Evolutionary conservation across 1,140 invertebrate genomes (phyloP), one percentile per base, ranked within the genome.

Genomic region (Drosophila watanabei): DNA sequence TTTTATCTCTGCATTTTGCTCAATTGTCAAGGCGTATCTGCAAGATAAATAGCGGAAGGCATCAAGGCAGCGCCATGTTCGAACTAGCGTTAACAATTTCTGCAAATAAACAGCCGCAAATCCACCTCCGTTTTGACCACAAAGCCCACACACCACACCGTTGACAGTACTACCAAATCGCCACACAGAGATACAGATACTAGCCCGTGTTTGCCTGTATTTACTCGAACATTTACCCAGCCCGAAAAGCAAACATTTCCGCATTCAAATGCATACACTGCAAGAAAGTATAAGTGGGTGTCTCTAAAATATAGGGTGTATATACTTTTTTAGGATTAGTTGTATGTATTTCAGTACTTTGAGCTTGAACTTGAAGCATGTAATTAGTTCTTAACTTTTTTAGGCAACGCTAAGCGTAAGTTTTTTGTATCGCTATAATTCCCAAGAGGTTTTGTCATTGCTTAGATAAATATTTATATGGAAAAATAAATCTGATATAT

Each of bases 11-110:
- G 54, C 35, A 60, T 77, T 77, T 54, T 61, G 57, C 48, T 78
- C 63, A 60, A 69, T 78, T 69, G 76, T 79, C 75, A 78, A 56
- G 18, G 56, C 46, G 52, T 79, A 79, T 79, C 65, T 71, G 20
- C 33, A 71, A 79, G 76, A 79, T 79, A 79, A 70, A 79, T 54
- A 64, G 75, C 75, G 75, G 75, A 78, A 78, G 75, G 75, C 65
- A 75, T 45, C 49, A 48, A 43, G 48, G 16, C 45, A n/a, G 45
- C 35, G 35, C 18, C 60, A 61, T 61, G 75, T 61, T 78, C 57
- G 45, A 57, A 61, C 54, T 30, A 69, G 37, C 64, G 75, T 43
- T 78, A 78, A 78, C 75, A 49, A 37, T 43, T 69, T 78, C 24
- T n/a, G 75, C 57, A 35, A 78, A 78, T 45, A 77, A 58, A 57